Base-by-base conservation (phyloP, 2,797 vertebrate species). In the Hyperoplus immaculatus region DNA sequence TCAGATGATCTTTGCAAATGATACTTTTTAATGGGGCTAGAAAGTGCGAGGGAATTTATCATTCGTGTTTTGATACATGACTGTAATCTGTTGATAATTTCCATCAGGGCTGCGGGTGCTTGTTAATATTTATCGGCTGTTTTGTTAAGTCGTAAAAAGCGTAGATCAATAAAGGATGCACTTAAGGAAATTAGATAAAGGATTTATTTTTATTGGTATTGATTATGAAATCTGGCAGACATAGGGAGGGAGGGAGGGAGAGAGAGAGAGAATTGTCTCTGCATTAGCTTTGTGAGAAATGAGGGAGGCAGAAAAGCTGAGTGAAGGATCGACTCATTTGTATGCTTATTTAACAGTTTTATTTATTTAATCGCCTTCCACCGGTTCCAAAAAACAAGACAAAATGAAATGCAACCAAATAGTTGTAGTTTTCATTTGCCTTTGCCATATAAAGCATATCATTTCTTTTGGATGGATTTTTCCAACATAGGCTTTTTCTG, bases 121-220 rank as follows among this genome's bases (percentile, higher is more conserved):
- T 71, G 87, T 79, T 83, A 68, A 80, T 85, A 81, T 88, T 85
- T 87, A 92, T 89, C 61, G 83, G 81, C 63, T 75, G 64, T 88
- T 92, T 89, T 83, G 88, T 86, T 90, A 78, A 82, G 69, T 80
- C 57, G 21, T 72, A 85, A 84, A 85, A 84, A 85, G 59, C 63
- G 5, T 69, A 77, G 83, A 91, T 91, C 92, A 88, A 90, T 91
- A 82, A 73, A 80, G 57, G 58, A 16, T 78, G 84, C 86, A 91
- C 92, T 92, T 89, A 87, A 81, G 82, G 80, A 91, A 91, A 93
- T 90, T 64, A 89, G 87, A 89, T 82, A 83, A 81, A 86, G 72
- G 81, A 81, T 91, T 86, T 90, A 83, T 82, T 89, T 90, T 77
- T 88, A 88, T 88, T 89, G 79, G 69, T 87, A 92, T 93, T 87